Conservation (phyloP, 2,797 vertebrate genomes). For the Cottoperca gobio region DNA sequence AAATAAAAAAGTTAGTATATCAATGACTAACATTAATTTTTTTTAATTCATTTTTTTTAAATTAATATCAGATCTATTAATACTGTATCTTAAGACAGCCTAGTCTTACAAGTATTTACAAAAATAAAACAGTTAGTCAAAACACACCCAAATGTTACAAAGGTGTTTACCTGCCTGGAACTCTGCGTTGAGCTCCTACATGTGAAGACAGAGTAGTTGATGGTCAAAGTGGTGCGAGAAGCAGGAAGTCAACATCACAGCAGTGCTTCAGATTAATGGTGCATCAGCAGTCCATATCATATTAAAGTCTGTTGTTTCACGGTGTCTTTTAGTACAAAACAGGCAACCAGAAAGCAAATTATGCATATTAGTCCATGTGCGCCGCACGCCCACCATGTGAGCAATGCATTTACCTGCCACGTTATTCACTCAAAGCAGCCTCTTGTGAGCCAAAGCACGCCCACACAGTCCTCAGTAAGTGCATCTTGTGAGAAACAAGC, state of each 20-base stretch:
- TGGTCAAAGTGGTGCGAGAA: constrained; percentile 62
- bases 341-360: constrained; percentile 27
- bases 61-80: background rate
- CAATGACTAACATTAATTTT: background rate
- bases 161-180: constrained; percentile 86
- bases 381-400: constrained; percentile 28
- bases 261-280: constrained; percentile 4
- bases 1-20: background rate
- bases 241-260: constrained; percentile 28
- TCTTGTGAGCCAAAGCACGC: constrained; percentile 37
- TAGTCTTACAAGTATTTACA: background rate
- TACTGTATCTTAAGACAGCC: background rate
- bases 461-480: constrained; percentile 43
- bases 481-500: constrained; percentile 44
- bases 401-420: constrained; percentile 36
- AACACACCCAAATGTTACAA: constrained; percentile 14
- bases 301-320: background rate
- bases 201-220: constrained; percentile 78
- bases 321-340: background rate
- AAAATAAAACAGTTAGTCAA: background rate
- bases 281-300: background rate
- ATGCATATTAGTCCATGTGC: constrained; percentile 35
- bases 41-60: background rate
- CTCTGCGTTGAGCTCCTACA: constrained; percentile 90
- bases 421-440: constrained; percentile 26